These are phyloP conservation scores for Tetragonula carbonaria DNA, from an alignment of 2,888 invertebrate species.

Conservation along the genomic window DNA sequence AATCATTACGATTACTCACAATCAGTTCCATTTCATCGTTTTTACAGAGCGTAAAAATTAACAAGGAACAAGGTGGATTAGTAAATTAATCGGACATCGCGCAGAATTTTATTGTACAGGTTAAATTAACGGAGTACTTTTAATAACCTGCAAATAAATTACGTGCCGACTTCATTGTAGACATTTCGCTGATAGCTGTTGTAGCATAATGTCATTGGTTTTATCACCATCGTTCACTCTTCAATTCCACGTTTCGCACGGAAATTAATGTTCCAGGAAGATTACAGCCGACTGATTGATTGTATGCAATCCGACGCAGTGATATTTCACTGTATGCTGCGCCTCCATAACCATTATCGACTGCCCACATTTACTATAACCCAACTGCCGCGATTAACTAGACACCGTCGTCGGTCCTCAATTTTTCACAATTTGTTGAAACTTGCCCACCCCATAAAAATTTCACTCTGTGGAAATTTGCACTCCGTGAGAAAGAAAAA, in stretches of 20 bases:
- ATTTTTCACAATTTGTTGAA: neutral
- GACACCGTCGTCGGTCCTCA: neutral
- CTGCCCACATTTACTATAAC: neutral
- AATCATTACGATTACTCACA: neutral
- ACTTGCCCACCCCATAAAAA: too few species aligned
- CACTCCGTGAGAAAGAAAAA: too few species aligned
- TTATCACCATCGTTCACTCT: neutral
- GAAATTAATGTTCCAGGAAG: slow-evolving; percentile 6
- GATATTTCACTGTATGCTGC: neutral
- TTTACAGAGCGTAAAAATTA: neutral
- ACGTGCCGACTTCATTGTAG: neutral
- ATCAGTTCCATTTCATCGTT: neutral
- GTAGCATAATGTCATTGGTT: neutral
- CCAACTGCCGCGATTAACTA: neutral
- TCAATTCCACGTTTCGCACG: neutral
- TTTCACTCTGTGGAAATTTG: too few species aligned
- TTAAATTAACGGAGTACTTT: neutral
- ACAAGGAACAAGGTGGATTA: too few species aligned
- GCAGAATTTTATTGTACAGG: neutral
- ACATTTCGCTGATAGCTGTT: neutral
- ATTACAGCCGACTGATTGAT: neutral
- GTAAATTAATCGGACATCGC: neutral
- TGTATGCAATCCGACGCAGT: neutral
- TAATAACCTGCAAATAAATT: neutral
- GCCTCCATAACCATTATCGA: too few species aligned